These are phyloP conservation scores for Cerastis rubricosa DNA, from an alignment of 2,888 invertebrate species.

Conservation along the genomic window DNA sequence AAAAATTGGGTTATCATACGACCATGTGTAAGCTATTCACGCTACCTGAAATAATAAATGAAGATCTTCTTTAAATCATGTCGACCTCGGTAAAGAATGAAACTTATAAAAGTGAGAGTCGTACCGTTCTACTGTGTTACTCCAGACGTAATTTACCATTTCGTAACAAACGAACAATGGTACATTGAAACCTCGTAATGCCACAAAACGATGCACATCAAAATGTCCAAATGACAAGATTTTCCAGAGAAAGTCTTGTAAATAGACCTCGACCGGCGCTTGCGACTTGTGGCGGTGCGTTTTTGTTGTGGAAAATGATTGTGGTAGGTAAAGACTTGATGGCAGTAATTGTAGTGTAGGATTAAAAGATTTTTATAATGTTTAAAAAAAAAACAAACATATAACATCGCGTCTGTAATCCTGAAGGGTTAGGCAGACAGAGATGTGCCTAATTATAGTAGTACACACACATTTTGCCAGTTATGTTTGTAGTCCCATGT, in stretches of 20 bases:
- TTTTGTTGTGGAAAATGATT: conserved; percentile 15
- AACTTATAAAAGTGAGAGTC: conserved; percentile 48
- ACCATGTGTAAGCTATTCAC: background rate
- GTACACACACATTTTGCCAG: no score
- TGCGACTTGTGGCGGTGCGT: background rate
- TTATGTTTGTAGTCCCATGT: no score
- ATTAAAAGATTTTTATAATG: background rate
- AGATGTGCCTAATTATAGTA: no score
- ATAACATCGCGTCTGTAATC: no score
- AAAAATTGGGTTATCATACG: background rate
- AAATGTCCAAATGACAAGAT: conserved; percentile 50
- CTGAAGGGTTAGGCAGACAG: no score
- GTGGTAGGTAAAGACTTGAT: no score
- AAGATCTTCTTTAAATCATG: background rate
- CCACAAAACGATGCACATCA: conserved; percentile 35
- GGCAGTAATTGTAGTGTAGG: no score
- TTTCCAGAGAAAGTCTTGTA: conserved; percentile 54
- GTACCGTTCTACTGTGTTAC: conserved; percentile 20
- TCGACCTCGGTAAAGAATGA: conserved; percentile 9
- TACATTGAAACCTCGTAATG: conserved; percentile 57
- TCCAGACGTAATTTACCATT: conserved; percentile 34
- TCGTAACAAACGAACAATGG: conserved; percentile 59
- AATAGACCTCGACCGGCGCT: conserved; percentile 24
- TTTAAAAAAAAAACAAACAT: no score
- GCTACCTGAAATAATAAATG: conserved; percentile 9